Percentiles rank a stretch among this genome's conserved stretches.
Conservation (phyloP, 1,140 invertebrate genomes). For the Asbolus verrucosus region DNA sequence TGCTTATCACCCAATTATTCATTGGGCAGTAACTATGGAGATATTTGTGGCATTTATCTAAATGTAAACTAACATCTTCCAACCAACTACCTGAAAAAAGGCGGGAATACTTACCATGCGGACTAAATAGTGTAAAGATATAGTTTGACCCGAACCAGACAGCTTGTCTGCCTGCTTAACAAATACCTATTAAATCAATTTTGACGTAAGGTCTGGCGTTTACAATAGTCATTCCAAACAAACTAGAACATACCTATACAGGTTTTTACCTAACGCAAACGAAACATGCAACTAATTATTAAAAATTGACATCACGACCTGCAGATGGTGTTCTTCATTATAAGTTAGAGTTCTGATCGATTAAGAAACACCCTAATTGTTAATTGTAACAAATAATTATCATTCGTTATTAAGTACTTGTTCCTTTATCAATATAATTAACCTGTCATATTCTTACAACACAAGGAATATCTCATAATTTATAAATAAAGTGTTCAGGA, state of each 20-base stretch:
- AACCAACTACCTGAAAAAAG: conserved; percentile 33
- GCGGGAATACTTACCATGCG: conserved; percentile 37
- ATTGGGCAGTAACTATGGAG: background rate
- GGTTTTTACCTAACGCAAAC: background rate
- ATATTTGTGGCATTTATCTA: background rate
- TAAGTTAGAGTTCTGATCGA: too few species aligned
- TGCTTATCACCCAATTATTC: background rate
- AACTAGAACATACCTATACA: background rate
- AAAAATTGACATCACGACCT: too few species aligned
- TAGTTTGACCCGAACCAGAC: conserved; percentile 22
- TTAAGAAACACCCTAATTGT: too few species aligned
- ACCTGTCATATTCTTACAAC: too few species aligned
- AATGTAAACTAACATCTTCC: conserved; percentile 1
- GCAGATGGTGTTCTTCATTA: too few species aligned
- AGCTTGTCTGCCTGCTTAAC: conserved; percentile 33
- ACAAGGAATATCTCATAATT: too few species aligned
- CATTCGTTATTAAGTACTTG: too few species aligned
- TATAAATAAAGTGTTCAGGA: too few species aligned
- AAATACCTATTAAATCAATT: conserved; percentile 7
- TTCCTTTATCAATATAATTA: too few species aligned
- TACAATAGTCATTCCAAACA: background rate
- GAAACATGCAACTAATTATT: background rate
- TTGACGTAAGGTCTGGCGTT: conserved; percentile 1
- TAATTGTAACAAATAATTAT: too few species aligned
- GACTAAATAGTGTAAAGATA: conserved; percentile 16